phyloP scores from a whole-genome alignment of 2,113 vertebrate species.

The Barbus barbus region DNA sequence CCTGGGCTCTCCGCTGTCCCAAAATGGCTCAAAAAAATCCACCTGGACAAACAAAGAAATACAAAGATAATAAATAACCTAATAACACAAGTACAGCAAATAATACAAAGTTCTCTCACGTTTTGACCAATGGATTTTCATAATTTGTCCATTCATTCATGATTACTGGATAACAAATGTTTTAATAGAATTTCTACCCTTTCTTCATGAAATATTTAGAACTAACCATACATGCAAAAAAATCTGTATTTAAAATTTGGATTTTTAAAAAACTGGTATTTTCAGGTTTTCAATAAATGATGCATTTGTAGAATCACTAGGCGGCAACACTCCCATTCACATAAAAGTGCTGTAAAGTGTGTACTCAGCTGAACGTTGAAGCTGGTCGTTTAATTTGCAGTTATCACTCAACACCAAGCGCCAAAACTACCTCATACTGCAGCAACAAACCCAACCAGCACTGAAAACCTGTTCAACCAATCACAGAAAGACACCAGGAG shows the following conservation, averaged over 20 bases:
- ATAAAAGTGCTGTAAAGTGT: neutral
- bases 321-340: neutral
- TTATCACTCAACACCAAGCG: neutral
- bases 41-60: slow-evolving; percentile 69
- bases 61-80: neutral
- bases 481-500: neutral
- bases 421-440: neutral
- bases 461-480: slow-evolving; percentile 1
- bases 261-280: too few relatives aligned
- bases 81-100: neutral
- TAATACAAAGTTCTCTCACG: neutral
- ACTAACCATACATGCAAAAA: neutral
- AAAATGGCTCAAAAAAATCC: slow-evolving; percentile 89
- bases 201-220: neutral
- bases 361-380: neutral
- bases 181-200: neutral
- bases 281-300: neutral
- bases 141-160: neutral
- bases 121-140: neutral
- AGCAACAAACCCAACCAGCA: neutral
- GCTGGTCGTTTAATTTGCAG: neutral
- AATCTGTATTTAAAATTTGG: too few relatives aligned
- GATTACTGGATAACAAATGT: neutral
- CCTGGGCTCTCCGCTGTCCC: slow-evolving; percentile 90
- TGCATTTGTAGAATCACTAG: neutral